Conservation (phyloP, 2,888 invertebrate species). For the Noctua pronuba region DNA sequence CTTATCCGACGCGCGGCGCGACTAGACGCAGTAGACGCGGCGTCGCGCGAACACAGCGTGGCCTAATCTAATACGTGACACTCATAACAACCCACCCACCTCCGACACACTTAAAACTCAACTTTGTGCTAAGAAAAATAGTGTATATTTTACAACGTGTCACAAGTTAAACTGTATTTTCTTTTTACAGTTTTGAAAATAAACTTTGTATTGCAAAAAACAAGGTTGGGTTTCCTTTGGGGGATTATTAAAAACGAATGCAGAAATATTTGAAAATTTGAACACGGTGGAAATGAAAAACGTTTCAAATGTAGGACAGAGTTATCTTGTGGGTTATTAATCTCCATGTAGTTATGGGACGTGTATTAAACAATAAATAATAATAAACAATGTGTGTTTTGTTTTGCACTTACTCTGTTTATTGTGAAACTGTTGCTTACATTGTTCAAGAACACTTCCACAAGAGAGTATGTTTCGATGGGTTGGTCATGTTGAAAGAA, state of each 20-base stretch:
- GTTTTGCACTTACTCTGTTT: not conserved
- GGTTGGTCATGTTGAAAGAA: not conserved
- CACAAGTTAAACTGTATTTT: slow-evolving; percentile 22
- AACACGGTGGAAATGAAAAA: slow-evolving; percentile 67
- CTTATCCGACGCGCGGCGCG: slow-evolving; percentile 59
- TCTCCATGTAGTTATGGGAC: slow-evolving; percentile 58
- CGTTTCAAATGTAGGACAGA: slow-evolving; percentile 56
- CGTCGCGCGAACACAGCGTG: slow-evolving; percentile 63
- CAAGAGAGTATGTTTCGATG: not conserved
- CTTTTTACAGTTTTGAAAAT: slow-evolving; percentile 26
- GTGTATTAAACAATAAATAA: slow-evolving; percentile 56
- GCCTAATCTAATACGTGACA: slow-evolving; percentile 69
- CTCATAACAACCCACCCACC: slow-evolving; percentile 58
- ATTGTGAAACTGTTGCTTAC: not conserved
- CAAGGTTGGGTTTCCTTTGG: slow-evolving; percentile 36
- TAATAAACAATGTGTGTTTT: slow-evolving; percentile 21
- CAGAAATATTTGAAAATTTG: slow-evolving; percentile 66
- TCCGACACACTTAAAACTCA: slow-evolving; percentile 38
- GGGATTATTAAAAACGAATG: slow-evolving; percentile 41
- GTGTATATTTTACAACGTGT: slow-evolving; percentile 32
- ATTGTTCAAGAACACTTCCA: not conserved
- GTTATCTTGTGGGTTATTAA: slow-evolving; percentile 60
- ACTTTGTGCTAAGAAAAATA: slow-evolving; percentile 39
- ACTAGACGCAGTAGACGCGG: slow-evolving; percentile 55
- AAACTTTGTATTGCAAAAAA: not conserved